Percentiles rank a stretch among this genome's conserved stretches.
phyloP scores from a whole-genome alignment of 35 echinoderm and acorn worm genomes.

The Heliocidaris tuberculata region DNA sequence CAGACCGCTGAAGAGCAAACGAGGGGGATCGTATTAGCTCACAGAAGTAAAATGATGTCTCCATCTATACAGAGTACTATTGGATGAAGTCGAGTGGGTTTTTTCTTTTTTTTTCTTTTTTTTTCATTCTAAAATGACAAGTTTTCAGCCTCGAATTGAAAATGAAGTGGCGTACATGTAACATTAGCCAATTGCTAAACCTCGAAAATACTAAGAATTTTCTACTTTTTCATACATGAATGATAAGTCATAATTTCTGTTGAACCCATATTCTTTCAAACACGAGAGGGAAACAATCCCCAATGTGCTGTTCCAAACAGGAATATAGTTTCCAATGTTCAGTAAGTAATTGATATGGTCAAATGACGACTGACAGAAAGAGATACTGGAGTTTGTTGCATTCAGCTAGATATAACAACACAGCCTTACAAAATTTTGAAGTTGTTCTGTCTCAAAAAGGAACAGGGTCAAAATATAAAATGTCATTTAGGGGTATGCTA shows the following conservation, averaged over 20 bases:
- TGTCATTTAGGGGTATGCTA: no score
- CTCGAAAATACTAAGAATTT: neutral
- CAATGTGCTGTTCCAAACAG: neutral
- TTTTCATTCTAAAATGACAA: neutral
- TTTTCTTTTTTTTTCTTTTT: neutral
- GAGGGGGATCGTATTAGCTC: conserved; percentile 59
- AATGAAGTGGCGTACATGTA: neutral
- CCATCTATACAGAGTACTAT: neutral
- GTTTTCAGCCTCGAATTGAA: neutral
- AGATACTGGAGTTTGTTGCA: no score
- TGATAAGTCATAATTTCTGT: neutral
- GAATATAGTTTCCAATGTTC: neutral
- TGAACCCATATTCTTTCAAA: conserved; percentile 12
- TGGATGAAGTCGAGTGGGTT: neutral
- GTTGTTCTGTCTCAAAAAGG: no score
- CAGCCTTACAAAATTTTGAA: no score
- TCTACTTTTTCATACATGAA: neutral
- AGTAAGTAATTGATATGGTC: no score
- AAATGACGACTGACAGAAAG: no score
- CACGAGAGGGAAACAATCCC: neutral
- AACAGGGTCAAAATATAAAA: no score
- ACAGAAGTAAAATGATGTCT: neutral
- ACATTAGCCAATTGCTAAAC: neutral
- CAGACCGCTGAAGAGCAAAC: conserved; percentile 55
- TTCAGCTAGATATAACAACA: no score